These are phyloP conservation scores for Drepana arcuata DNA, from an alignment of 1,140 invertebrate genomes.

Conservation along the genomic window DNA sequence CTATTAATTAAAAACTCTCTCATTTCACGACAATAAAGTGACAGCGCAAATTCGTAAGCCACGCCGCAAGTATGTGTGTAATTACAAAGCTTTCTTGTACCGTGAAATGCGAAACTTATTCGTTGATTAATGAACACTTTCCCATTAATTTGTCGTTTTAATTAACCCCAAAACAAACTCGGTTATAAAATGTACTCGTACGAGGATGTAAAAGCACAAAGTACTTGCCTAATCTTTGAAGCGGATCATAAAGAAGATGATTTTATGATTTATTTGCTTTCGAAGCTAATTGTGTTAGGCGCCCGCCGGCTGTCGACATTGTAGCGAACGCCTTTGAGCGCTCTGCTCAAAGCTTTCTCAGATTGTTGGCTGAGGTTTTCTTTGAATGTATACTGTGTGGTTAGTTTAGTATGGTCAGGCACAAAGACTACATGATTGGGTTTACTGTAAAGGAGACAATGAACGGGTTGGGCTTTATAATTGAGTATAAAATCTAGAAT, in stretches of 20 bases:
- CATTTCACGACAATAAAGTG: conserved; percentile 34
- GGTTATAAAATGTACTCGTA: background rate
- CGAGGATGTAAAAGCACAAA: conserved; percentile 16
- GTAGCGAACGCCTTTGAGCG: conserved; percentile 16
- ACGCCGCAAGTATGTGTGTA: conserved; percentile 25
- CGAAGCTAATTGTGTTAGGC: conserved; percentile 33
- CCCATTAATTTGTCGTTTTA: conserved; percentile 48
- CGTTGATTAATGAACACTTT: conserved; percentile 31
- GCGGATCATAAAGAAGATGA: conserved; percentile 27
- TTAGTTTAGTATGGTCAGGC: too few species aligned
- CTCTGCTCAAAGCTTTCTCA: conserved; percentile 15
- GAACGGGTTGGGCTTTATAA: too few species aligned
- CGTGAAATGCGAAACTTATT: conserved; percentile 33
- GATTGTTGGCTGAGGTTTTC: conserved; percentile 5
- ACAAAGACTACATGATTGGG: too few species aligned
- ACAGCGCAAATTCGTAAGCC: conserved; percentile 41
- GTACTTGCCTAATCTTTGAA: conserved; percentile 30
- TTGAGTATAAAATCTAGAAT: too few species aligned
- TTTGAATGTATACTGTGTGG: too few species aligned
- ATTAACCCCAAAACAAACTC: conserved; percentile 29
- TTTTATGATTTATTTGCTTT: conserved; percentile 48
- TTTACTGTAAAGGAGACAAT: too few species aligned
- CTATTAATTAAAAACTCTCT: conserved; percentile 46
- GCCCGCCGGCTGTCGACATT: conserved; percentile 23
- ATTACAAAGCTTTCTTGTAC: conserved; percentile 36